Percentiles rank a stretch among this genome's conserved stretches.
These are phyloP conservation scores for Narcine bancroftii DNA, from an alignment of 2,113 vertebrate species.

Conservation along the genomic window DNA sequence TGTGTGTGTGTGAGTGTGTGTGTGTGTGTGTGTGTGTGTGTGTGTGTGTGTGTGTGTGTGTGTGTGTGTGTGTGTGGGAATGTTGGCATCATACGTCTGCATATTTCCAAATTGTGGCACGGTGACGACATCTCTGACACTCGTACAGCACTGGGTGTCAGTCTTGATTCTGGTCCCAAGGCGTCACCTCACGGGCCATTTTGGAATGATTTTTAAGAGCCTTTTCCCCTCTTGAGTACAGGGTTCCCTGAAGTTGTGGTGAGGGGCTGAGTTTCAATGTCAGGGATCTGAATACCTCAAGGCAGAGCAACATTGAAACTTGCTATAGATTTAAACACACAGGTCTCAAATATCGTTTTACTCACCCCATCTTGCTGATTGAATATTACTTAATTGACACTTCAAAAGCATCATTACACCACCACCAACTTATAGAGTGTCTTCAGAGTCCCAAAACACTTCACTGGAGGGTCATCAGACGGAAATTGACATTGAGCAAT, in stretches of 20 bases:
- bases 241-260: not conserved
- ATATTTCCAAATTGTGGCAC: too few species aligned
- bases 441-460: too few species aligned
- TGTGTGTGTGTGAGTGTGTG: too few species aligned
- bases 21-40: too few species aligned
- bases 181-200: not conserved
- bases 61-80: too few species aligned
- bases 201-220: too few species aligned
- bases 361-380: not conserved
- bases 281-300: not conserved
- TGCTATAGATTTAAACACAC: not conserved
- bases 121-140: not conserved
- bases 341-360: not conserved
- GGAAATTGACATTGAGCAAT: too few species aligned
- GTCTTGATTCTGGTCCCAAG: not conserved
- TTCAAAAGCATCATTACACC: not conserved
- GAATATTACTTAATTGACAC: not conserved
- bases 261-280: not conserved
- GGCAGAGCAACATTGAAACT: not conserved
- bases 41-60: too few species aligned
- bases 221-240: not conserved
- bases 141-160: not conserved
- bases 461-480: too few species aligned
- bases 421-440: not conserved
- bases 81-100: too few species aligned